Percentiles rank a stretch among this genome's conserved stretches.
These are phyloP conservation scores for Ctena decussata DNA, from an alignment of 2,888 invertebrate genomes.

Conservation along the genomic window DNA sequence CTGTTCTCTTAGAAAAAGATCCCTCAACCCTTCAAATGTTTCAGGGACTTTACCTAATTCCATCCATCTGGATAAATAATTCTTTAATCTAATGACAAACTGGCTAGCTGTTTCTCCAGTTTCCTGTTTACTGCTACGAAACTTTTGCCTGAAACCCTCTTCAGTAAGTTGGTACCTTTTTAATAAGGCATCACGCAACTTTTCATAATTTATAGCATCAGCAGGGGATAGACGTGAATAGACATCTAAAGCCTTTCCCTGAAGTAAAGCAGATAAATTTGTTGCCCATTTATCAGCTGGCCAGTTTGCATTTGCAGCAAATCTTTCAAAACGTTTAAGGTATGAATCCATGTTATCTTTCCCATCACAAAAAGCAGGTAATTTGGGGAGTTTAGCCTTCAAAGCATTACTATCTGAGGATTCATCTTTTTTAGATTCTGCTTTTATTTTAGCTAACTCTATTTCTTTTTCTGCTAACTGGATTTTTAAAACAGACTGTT, in stretches of 20 bases:
- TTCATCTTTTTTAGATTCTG: too few relatives aligned
- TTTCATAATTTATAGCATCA: conserved; percentile 11
- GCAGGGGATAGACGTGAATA: neutral
- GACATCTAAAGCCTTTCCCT: conserved; percentile 20
- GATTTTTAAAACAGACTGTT: too few relatives aligned
- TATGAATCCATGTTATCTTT: conserved; percentile 24
- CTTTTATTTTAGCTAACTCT: too few relatives aligned
- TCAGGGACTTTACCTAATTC: neutral
- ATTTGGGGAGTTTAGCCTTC: conserved; percentile 16
- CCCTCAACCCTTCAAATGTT: conserved; percentile 5
- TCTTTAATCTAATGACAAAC: conserved; percentile 5
- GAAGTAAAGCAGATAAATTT: conserved; percentile 15
- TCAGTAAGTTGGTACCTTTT: conserved; percentile 22
- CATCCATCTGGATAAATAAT: conserved; percentile 17
- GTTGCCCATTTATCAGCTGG: neutral
- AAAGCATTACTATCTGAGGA: too few relatives aligned
- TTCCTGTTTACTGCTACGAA: neutral
- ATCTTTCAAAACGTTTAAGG: neutral
- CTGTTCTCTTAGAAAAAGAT: conserved; percentile 5
- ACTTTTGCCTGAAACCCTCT: conserved; percentile 23
- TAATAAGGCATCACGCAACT: conserved; percentile 4
- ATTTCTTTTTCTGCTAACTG: too few relatives aligned
- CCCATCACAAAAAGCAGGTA: conserved; percentile 3
- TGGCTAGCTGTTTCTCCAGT: conserved; percentile 4
- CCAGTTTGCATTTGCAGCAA: conserved; percentile 12